Evolutionary conservation across 2,888 invertebrate species (phyloP).

Genomic region (Drosophila paracracens): DNA sequence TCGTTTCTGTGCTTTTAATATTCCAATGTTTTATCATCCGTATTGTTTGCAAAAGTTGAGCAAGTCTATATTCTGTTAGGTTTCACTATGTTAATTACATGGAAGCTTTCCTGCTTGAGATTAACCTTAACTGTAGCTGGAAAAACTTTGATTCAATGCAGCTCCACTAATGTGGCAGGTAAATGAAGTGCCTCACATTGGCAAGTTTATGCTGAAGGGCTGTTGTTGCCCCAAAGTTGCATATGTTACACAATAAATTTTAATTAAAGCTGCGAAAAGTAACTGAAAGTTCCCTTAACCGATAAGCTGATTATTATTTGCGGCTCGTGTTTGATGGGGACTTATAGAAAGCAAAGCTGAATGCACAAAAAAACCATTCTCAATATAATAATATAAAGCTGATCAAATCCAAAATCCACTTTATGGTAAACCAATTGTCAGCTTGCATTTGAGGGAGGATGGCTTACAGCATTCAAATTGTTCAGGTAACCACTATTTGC

Average conservation of each 20-base stretch:
- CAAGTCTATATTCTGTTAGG: not conserved
- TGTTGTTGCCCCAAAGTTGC: constrained; percentile 16
- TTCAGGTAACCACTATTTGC: constrained; percentile 26
- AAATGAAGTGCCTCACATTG: constrained; percentile 25
- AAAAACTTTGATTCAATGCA: constrained; percentile 8
- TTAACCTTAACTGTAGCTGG: not conserved
- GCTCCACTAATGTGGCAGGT: constrained; percentile 5
- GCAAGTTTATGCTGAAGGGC: constrained; percentile 8
- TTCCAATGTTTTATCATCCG: not conserved
- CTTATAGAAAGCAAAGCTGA: constrained; percentile 8
- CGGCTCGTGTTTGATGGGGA: not conserved
- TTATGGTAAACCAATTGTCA: constrained; percentile 60
- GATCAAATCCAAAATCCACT: constrained; percentile 32
- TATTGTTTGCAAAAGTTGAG: not conserved
- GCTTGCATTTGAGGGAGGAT: constrained; percentile 19
- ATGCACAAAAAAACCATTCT: constrained; percentile 7
- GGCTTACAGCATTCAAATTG: constrained; percentile 13
- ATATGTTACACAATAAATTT: constrained; percentile 52
- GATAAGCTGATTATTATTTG: constrained; percentile 33
- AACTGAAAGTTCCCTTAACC: constrained; percentile 26
- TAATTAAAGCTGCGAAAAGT: constrained; percentile 45
- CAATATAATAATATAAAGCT: constrained; percentile 29
- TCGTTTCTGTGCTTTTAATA: too few relatives aligned
- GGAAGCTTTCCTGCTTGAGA: not conserved
- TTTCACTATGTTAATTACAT: not conserved